A percentile compares a stretch with the other conserved stretches of the same genome.
phyloP scores from a whole-genome alignment of 2,888 invertebrate species.

The Drosophila eohydei region DNA sequence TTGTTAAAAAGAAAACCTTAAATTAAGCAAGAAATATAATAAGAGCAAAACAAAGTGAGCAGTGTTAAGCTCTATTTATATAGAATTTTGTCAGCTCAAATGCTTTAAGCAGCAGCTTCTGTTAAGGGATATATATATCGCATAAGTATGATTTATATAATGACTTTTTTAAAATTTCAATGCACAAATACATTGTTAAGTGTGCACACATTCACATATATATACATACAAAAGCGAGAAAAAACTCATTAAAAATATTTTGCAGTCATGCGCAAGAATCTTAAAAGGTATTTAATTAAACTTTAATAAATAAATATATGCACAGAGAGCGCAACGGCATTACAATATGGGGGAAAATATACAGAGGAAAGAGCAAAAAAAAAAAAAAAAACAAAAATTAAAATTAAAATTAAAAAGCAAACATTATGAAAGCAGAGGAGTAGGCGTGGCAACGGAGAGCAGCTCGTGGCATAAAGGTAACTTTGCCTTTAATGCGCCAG shows the following conservation, averaged over 20 bases:
- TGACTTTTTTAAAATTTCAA: constrained; percentile 19
- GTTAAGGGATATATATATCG: not conserved
- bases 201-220: constrained; percentile 29
- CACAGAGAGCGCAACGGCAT: constrained; percentile 27
- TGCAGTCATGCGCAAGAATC: constrained; percentile 67
- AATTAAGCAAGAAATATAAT: constrained; percentile 26
- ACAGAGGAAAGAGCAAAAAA: constrained; percentile 7
- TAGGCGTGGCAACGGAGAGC: constrained; percentile 3
- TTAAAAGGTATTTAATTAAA: constrained; percentile 78
- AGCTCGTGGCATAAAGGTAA: constrained; percentile 16
- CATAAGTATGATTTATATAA: constrained; percentile 23
- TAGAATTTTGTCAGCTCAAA: constrained; percentile 6
- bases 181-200: constrained; percentile 27
- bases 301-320: constrained; percentile 70
- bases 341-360: constrained; percentile 32
- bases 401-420: constrained; percentile 49
- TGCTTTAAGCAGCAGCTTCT: not conserved
- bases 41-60: not conserved
- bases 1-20: constrained; percentile 31
- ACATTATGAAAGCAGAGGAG: constrained; percentile 40
- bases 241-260: constrained; percentile 79
- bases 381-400: too few species aligned
- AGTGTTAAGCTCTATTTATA: not conserved
- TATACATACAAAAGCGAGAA: constrained; percentile 52
- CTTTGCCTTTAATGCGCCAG: constrained; percentile 68